These are phyloP conservation scores for Anabas testudineus DNA, from an alignment of 2,797 vertebrate species.

Conservation along the genomic window DNA sequence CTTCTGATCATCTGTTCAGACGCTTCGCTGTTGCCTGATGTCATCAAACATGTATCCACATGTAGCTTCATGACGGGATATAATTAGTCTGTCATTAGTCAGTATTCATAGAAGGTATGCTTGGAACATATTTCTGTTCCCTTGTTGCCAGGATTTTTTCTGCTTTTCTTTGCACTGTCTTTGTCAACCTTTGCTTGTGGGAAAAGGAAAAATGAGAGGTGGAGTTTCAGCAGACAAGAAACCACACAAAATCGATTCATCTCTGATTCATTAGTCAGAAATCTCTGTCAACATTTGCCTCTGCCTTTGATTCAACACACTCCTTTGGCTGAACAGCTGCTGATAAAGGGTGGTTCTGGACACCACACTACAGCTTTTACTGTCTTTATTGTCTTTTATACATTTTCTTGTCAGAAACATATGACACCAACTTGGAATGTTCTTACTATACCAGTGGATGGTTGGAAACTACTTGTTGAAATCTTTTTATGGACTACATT, in stretches of 20 bases:
- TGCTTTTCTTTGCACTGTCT: not conserved
- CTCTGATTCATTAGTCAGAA: constrained; percentile 24
- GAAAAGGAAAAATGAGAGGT: not conserved
- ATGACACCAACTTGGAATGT: constrained; percentile 7
- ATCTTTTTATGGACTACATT: not conserved
- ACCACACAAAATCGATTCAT: constrained; percentile 9
- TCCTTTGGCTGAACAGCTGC: not conserved
- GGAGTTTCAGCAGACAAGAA: not conserved
- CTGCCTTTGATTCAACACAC: not conserved
- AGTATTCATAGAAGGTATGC: not conserved
- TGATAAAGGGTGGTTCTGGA: not conserved
- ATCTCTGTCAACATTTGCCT: constrained; percentile 8
- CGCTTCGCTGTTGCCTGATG: not conserved
- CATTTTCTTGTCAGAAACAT: too few relatives aligned
- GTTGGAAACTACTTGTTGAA: not conserved
- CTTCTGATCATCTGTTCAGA: not conserved
- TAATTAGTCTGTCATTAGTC: not conserved
- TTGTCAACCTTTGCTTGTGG: not conserved
- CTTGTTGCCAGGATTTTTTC: constrained; percentile 2
- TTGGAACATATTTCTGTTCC: not conserved
- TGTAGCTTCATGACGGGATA: not conserved
- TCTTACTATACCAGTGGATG: not conserved
- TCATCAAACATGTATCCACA: not conserved
- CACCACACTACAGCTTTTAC: not conserved
- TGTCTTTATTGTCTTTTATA: too few relatives aligned